Base-by-base conservation (phyloP, 2,888 invertebrate genomes). In the Alsophila aescularia region DNA sequence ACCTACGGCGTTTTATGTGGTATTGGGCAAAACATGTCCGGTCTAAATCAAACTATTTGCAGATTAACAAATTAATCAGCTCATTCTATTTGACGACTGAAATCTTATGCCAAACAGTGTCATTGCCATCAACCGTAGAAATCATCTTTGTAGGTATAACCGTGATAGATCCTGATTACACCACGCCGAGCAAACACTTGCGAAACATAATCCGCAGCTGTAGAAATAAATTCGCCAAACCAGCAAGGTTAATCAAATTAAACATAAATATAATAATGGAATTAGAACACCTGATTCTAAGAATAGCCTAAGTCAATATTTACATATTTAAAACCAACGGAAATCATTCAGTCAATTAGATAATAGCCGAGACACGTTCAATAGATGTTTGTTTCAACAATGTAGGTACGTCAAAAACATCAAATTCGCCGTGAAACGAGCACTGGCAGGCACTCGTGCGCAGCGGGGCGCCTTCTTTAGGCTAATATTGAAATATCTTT, bases 401-500 rank as follows among this genome's bases (percentile, higher is more conserved):
- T 52, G 32, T n/a, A n/a, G n/a, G 1, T 64, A 70, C 68, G 70
- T 79, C 73, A 72, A 62, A 50, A 72, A 64, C 60, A 60, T 62
- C 51, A 68, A 59, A 70, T 71, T 72, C 64, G 67, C 70, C 60
- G 69, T 72, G 72, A 72, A 77, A 66, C 69, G 66, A 69, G 66
- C 58, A 66, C 43, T 52, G 55, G 35, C 60, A 59, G 60, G 65
- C 70, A 69, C 72, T 72, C 71, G 36, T 50, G 72, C 85, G 61
- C 85, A 54, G 77, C 83, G 77, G 85, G 85, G 70, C 51, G 79
- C 72, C 79, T 59, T 58, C 70, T 77, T 79, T 70, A 78, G 70
- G 66, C 76, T 73, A 77, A 77, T 83, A 85, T 85, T 84, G 83
- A 85, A 84, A 81, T 81, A 81, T 85, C 79, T 82, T 79, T 79